A percentile compares a stretch with the other conserved stretches of the same genome.
These are phyloP conservation scores for Odocoileus virginianus DNA, from an alignment of 2,113 vertebrate genomes.

Conservation along the genomic window DNA sequence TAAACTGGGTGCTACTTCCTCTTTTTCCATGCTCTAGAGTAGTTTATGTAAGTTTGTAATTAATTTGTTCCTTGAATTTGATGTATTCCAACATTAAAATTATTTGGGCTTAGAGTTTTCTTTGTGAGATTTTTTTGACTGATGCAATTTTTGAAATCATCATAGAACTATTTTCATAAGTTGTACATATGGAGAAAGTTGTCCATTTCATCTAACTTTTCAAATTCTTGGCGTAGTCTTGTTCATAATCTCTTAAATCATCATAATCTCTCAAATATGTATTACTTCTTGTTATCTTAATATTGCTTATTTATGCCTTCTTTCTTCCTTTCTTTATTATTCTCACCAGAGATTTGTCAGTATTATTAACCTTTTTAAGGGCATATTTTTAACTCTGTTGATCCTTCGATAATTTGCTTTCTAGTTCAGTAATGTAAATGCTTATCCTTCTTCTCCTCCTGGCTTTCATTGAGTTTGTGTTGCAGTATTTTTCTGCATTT, in stretches of 20 bases:
- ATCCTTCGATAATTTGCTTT: not conserved
- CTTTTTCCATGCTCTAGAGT: not conserved
- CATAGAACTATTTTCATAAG: not conserved
- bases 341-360: not conserved
- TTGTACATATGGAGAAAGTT: not conserved
- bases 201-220: not conserved
- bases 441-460: not conserved
- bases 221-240: not conserved
- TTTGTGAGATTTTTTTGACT: not conserved
- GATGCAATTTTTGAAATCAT: not conserved
- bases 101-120: not conserved
- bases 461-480: not conserved
- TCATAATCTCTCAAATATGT: not conserved
- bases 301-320: not conserved
- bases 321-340: not conserved
- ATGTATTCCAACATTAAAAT: not conserved
- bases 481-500: not conserved
- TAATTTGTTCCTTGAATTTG: not conserved
- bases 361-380: not conserved
- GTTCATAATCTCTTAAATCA: not conserved
- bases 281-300: not conserved
- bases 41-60: not conserved
- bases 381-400: not conserved
- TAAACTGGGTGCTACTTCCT: not conserved
- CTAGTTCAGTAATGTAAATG: not conserved